These are phyloP conservation scores for Dipodomys spectabilis DNA, from an alignment of 2,113 vertebrate species.

Conservation along the genomic window DNA sequence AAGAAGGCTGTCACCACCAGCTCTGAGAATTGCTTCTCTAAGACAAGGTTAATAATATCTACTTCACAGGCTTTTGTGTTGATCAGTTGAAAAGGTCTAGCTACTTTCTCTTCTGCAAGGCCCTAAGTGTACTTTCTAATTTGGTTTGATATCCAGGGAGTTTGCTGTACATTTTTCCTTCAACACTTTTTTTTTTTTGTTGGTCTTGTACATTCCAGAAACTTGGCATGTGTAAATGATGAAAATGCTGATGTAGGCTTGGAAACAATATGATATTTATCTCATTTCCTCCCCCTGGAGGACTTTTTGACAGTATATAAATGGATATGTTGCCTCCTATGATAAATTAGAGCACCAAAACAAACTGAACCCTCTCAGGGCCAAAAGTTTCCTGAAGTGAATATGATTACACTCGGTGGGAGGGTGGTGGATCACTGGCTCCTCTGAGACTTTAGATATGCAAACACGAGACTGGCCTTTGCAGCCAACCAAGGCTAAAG, in stretches of 20 bases:
- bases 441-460: conserved; percentile 9
- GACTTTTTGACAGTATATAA: conserved; percentile 56
- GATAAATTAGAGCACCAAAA: conserved; percentile 58
- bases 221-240: conserved; percentile 47
- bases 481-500: conserved; percentile 14
- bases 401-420: conserved; percentile 44
- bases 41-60: background rate
- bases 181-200: background rate
- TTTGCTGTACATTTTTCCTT: background rate
- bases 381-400: conserved; percentile 56
- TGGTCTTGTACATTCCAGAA: conserved; percentile 2
- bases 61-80: background rate
- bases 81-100: background rate
- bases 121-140: background rate
- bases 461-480: background rate
- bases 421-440: background rate
- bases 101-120: background rate
- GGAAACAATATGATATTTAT: conserved; percentile 59
- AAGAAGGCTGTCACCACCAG: background rate
- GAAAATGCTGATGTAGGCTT: conserved; percentile 50
- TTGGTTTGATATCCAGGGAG: background rate
- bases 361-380: conserved; percentile 40
- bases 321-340: conserved; percentile 43
- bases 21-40: background rate
- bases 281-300: background rate